phyloP scores from a whole-genome alignment of 1,140 invertebrate species.

The Hypsibius dujardini region DNA sequence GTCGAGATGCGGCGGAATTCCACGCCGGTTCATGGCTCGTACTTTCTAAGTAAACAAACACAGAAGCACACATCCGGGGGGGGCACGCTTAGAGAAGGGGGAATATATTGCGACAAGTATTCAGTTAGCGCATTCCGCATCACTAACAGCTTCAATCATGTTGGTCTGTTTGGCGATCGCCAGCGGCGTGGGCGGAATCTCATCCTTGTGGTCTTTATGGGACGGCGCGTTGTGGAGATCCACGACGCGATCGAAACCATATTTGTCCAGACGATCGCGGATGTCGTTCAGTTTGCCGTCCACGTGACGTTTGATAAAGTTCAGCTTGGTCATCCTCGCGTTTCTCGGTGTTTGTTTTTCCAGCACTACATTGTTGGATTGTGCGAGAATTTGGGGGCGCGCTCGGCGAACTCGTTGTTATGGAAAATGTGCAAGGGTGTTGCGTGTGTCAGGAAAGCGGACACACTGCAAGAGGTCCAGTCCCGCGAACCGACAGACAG shows the following conservation, averaged over 20 bases:
- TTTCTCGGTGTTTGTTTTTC: not conserved
- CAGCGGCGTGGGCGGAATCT: too few relatives aligned
- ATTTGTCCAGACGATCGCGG: not conserved
- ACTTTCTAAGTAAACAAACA: not conserved
- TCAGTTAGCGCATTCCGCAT: not conserved
- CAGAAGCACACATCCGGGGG: not conserved
- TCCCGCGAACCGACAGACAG: too few relatives aligned
- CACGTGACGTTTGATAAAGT: not conserved
- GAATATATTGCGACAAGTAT: not conserved
- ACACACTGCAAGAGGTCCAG: not conserved
- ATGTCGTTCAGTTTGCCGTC: not conserved
- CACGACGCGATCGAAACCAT: not conserved
- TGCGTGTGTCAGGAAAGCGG: not conserved
- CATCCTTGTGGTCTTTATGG: too few relatives aligned
- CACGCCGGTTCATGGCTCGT: not conserved
- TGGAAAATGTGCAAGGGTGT: not conserved
- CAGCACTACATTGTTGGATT: not conserved
- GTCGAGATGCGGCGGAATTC: not conserved
- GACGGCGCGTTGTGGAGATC: too few relatives aligned
- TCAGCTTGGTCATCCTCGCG: not conserved
- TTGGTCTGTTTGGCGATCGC: not conserved
- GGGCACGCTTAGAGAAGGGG: not conserved
- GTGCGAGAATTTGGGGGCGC: not conserved
- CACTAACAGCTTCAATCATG: not conserved
- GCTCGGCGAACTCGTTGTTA: not conserved